phyloP scores from a whole-genome alignment of 2,888 invertebrate genomes.

The Arenicola marina region DNA sequence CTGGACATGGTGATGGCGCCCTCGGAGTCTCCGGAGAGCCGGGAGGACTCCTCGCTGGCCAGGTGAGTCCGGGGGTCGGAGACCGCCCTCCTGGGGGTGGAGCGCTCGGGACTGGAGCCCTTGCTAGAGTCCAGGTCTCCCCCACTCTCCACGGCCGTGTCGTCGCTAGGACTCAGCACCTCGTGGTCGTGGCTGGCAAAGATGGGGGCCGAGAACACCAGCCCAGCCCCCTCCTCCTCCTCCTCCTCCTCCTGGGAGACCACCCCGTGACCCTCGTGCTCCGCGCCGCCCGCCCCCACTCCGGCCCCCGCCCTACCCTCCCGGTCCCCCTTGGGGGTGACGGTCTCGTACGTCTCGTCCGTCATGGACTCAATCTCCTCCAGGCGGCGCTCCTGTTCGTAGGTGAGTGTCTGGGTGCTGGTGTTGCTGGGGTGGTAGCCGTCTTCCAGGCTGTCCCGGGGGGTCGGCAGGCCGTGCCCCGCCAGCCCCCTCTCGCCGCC shows the following conservation, averaged over 20 bases:
- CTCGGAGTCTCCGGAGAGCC: no score
- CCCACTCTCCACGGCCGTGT: neutral
- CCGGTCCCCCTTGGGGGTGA: neutral
- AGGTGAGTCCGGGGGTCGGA: no score
- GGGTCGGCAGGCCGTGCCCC: no score
- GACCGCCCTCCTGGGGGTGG: no score
- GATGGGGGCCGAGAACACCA: neutral
- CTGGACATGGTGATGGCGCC: no score
- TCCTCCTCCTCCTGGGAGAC: no score
- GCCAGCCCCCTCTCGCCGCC: no score
- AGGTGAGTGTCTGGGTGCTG: constrained; percentile 4
- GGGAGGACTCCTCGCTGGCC: no score
- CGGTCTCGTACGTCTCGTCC: constrained; percentile 4
- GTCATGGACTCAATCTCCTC: neutral
- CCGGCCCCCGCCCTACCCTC: neutral
- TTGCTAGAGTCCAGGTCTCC: neutral
- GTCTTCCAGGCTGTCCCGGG: neutral
- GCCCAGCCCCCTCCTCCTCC: neutral
- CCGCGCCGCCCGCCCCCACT: no score
- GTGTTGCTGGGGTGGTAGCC: neutral
- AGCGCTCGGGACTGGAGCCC: no score
- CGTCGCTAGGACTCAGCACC: neutral
- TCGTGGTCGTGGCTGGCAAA: neutral
- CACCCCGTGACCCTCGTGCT: neutral
- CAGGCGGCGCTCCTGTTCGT: neutral